A percentile compares a stretch with the other conserved stretches of the same genome.
Evolutionary conservation across 2,797 vertebrate genomes (phyloP).

Genomic region (Megaceryle alcyon): DNA sequence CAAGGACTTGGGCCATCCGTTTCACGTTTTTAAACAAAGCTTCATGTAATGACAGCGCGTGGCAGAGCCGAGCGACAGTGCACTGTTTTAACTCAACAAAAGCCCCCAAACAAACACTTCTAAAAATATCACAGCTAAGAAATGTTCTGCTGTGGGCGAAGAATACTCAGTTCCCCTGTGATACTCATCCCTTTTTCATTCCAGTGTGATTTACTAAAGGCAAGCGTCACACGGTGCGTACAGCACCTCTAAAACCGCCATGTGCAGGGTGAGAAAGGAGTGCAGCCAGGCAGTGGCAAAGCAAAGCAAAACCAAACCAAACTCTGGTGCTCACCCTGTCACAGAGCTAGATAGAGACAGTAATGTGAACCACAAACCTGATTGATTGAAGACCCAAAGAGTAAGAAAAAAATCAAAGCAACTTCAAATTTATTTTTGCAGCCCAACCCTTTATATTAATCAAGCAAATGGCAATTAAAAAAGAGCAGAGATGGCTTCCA

Average conservation of each 20-base stretch:
- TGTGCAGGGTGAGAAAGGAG: neutral
- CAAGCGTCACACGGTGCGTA: rapidly evolving
- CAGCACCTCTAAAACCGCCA: rapidly evolving
- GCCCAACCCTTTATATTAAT: neutral
- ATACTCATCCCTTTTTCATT: neutral
- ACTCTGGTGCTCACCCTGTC: neutral
- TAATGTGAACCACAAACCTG: neutral
- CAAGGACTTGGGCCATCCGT: neutral
- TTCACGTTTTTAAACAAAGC: conserved; percentile 55
- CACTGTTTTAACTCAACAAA: conserved; percentile 28
- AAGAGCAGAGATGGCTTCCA: neutral
- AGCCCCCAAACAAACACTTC: neutral
- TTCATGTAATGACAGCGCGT: neutral
- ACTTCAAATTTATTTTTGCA: neutral
- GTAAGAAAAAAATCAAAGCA: neutral
- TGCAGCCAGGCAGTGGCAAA: neutral
- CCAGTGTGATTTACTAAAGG: neutral
- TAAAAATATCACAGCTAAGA: neutral
- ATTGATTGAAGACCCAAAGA: neutral
- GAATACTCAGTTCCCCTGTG: neutral
- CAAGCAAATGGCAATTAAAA: neutral
- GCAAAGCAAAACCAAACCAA: neutral
- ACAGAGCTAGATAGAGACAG: neutral
- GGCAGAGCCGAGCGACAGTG: neutral
- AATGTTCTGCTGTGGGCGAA: neutral